These are phyloP conservation scores for Loxodonta africana DNA, from an alignment of 2,113 vertebrate species.

Conservation along the genomic window DNA sequence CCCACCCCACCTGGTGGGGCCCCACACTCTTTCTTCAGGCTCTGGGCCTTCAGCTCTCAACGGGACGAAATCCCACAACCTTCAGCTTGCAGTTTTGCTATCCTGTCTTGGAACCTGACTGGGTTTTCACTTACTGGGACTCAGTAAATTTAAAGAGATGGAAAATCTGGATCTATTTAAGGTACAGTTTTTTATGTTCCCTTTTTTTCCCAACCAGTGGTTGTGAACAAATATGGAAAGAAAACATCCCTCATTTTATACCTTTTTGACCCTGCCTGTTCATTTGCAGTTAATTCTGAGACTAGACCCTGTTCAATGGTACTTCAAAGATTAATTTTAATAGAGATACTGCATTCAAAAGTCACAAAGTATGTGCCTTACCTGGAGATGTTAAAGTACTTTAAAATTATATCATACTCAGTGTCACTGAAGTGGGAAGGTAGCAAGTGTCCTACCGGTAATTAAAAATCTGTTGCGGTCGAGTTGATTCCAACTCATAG, in stretches of 20 bases:
- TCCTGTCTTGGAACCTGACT: not conserved
- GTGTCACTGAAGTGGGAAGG: not conserved
- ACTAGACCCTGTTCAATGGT: not conserved
- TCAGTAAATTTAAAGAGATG: not conserved
- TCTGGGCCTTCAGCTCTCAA: not conserved
- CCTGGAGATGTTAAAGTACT: not conserved
- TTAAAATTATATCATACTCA: not conserved
- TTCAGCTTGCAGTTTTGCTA: not conserved
- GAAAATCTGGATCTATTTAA: not conserved
- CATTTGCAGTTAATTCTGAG: slow-evolving; percentile 44
- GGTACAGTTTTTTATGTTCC: not conserved
- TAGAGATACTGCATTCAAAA: slow-evolving; percentile 38
- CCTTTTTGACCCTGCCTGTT: not conserved
- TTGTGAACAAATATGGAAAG: slow-evolving; percentile 15
- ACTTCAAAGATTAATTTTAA: not conserved
- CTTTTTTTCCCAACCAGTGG: not conserved
- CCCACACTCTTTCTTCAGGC: not conserved
- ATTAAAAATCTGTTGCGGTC: not conserved
- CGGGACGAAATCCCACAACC: not conserved
- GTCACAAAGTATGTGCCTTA: not conserved
- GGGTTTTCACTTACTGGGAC: slow-evolving; percentile 1
- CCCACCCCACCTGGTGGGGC: not conserved
- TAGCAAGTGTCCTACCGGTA: not conserved
- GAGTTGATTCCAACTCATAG: too few relatives aligned
- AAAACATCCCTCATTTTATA: not conserved